Conservation (phyloP, 2,113 vertebrate species). For the Platichthys flesus region DNA sequence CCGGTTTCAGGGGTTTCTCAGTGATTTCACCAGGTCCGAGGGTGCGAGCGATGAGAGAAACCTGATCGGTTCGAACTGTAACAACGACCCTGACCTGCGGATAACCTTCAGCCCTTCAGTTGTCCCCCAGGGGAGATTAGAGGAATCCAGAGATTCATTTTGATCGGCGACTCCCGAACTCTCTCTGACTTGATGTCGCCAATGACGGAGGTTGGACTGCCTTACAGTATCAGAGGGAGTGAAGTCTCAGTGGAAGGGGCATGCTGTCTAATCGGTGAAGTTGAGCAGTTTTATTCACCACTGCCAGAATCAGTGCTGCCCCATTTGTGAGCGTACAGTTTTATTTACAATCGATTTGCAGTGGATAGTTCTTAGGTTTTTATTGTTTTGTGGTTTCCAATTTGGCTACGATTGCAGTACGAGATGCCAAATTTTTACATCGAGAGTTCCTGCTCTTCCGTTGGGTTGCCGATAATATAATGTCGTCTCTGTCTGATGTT, state of each 20-base stretch:
- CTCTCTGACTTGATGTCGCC: constrained; percentile 46
- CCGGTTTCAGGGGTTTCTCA: constrained; percentile 37
- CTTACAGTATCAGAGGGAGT: constrained; percentile 76
- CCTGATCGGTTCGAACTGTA: constrained; percentile 28
- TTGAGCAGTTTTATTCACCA: constrained; percentile 74
- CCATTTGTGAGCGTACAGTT: constrained; percentile 44
- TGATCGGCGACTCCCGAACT: constrained; percentile 46
- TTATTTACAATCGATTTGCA: constrained; percentile 61
- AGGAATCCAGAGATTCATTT: constrained; percentile 50
- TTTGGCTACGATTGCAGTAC: constrained; percentile 36
- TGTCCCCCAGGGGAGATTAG: constrained; percentile 48
- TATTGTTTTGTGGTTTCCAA: constrained; percentile 48
- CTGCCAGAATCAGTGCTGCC: constrained; percentile 70
- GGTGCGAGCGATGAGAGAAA: constrained; percentile 27
- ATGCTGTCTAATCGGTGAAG: constrained; percentile 52
- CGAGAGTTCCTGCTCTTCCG: constrained; percentile 17
- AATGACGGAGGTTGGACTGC: constrained; percentile 83
- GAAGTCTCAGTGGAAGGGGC: constrained; percentile 64
- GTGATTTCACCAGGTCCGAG: constrained; percentile 27
- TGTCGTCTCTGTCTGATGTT: constrained; percentile 29
- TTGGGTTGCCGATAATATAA: constrained; percentile 27
- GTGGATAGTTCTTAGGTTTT: constrained; percentile 62
- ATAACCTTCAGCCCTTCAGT: constrained; percentile 6
- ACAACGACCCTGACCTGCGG: constrained; percentile 20
- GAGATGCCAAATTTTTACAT: constrained; percentile 51